phyloP scores from a whole-genome alignment of 2,113 vertebrate genomes.

The Limanda limanda region DNA sequence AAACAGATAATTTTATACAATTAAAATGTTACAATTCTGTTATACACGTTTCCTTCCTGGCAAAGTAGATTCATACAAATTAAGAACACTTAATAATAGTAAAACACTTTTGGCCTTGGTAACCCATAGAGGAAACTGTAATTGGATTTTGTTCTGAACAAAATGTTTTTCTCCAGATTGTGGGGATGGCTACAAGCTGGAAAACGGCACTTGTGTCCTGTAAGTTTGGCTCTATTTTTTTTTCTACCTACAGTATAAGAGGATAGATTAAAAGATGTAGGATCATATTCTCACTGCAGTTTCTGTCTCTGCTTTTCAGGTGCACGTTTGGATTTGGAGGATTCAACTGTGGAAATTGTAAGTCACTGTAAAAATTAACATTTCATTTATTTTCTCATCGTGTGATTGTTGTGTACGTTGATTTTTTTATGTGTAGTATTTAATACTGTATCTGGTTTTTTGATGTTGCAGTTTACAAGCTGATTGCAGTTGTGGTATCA shows the following conservation, averaged over 20 bases:
- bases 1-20: too few species aligned
- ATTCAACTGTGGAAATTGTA: conserved; percentile 97
- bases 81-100: too few species aligned
- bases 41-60: too few species aligned
- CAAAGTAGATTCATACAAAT: too few species aligned
- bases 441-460: conserved; percentile 2
- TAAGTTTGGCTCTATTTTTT: conserved; percentile 71
- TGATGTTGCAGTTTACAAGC: conserved; percentile 89
- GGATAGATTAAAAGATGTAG: not conserved
- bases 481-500: conserved; percentile 94
- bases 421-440: not conserved
- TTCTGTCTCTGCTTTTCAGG: conserved; percentile 77
- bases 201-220: conserved; percentile 92
- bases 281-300: conserved; percentile 5
- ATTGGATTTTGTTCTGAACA: not conserved
- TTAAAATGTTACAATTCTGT: too few species aligned
- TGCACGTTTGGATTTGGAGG: conserved; percentile 96
- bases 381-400: not conserved
- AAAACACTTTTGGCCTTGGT: too few species aligned
- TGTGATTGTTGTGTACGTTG: not conserved
- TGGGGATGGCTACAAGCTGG: conserved; percentile 91
- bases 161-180: conserved; percentile 85
- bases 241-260: not conserved
- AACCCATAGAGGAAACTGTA: not conserved
- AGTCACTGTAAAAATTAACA: conserved; percentile 69